Evolutionary conservation across 1,140 invertebrate species (phyloP), one percentile per base, ranked within the genome.

Genomic region (Drosophila serrata): DNA sequence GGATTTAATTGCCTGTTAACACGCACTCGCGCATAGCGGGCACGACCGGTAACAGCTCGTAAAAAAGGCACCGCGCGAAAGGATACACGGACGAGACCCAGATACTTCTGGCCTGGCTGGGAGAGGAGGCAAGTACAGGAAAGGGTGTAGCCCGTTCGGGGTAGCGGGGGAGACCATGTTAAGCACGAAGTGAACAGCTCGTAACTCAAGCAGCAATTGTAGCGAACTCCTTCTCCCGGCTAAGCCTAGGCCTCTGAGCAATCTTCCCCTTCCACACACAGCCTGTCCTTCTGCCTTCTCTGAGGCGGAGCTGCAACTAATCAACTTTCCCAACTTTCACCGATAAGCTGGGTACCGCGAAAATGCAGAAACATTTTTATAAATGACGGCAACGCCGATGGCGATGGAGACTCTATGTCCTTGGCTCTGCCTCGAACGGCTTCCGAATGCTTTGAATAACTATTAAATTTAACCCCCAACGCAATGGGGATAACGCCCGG

Each of bases 1-100:
- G 85, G 85, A 88, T 88, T 88, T 88, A 88, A 88, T 88, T 88
- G 84, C 84, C 84, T 88, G 85, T 88, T 88, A 88, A 88, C 84
- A 88, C 84, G 84, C 84, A 88, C 81, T 82, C 85, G 85, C 84
- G 85, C 80, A 82, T 75, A 82, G 84, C 73, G 48, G 84, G 75
- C 64, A 78, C 55, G 35, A 77, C 75, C 76, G 80, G 84, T 78
- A 87, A 77, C 84, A 88, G 80, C 84, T 87, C 84, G 84, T 87
- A 88, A 87, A 87, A 78, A 33, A 33, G 46, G 15, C 70, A 58
- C 42, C 72, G 79, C 53, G 72, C 53, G 43, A n/a, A 65, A 43
- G 43, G 48, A 58, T 35, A 24, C 19, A 69, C 31, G 49, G 35
- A 35, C 19, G 55, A 60, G 48, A 6, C 15, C 12, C 9, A 42